These are phyloP conservation scores for Cacoxenus indagator DNA, from an alignment of 2,888 invertebrate species.

Conservation along the genomic window DNA sequence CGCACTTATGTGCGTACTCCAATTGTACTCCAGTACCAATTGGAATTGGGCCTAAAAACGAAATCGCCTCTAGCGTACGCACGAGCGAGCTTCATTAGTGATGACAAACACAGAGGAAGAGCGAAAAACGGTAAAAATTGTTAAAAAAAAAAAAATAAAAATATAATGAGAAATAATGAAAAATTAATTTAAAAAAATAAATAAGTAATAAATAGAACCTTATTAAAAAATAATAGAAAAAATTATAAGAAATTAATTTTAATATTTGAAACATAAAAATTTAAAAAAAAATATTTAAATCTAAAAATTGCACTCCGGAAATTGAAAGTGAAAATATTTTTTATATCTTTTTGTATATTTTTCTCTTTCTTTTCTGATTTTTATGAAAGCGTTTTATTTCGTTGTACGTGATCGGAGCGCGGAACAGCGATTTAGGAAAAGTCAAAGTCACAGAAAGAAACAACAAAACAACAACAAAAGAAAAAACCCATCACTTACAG, in stretches of 20 bases:
- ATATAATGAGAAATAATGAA: slow-evolving; percentile 24
- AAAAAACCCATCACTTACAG: no score
- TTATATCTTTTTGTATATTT: no score
- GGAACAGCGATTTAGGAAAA: slow-evolving; percentile 55
- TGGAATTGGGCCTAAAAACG: no score
- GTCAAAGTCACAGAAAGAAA: slow-evolving; percentile 20
- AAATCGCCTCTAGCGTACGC: not conserved
- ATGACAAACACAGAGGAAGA: slow-evolving; percentile 15
- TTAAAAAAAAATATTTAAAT: not conserved
- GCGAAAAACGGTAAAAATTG: not conserved
- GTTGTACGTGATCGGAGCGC: slow-evolving; percentile 59
- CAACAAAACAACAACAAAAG: not conserved
- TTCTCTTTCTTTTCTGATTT: not conserved
- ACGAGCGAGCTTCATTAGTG: slow-evolving; percentile 2
- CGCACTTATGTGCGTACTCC: no score
- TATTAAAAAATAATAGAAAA: slow-evolving; percentile 23
- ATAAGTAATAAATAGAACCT: slow-evolving; percentile 23
- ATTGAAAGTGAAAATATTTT: slow-evolving; percentile 57
- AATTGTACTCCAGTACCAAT: no score
- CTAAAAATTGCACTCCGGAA: slow-evolving; percentile 26
- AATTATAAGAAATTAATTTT: slow-evolving; percentile 1
- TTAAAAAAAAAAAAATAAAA: slow-evolving; percentile 3
- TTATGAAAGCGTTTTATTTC: not conserved
- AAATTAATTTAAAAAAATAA: slow-evolving; percentile 8
- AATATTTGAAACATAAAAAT: not conserved